Percentiles rank a stretch among this genome's conserved stretches.
These are phyloP conservation scores for Tipula helvola DNA, from an alignment of 2,888 invertebrate species.

Conservation along the genomic window DNA sequence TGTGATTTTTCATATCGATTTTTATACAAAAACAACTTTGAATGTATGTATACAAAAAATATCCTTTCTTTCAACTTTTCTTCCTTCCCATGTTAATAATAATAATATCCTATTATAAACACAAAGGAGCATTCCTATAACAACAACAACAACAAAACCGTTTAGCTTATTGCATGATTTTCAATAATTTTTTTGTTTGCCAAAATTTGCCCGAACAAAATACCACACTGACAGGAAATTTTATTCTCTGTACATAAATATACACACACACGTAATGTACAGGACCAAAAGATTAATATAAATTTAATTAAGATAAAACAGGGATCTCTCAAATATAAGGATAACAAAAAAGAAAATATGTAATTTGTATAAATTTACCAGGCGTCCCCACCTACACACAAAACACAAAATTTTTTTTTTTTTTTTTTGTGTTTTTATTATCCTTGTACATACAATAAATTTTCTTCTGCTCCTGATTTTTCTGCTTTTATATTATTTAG, in stretches of 20 bases:
- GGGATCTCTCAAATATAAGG: background rate
- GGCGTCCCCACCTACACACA: conserved; percentile 5
- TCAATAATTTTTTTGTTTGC: background rate
- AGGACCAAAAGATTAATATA: background rate
- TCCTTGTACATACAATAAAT: background rate
- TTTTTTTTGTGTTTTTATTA: background rate
- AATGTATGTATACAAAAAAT: background rate
- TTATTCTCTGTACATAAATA: background rate
- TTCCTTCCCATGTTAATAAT: background rate
- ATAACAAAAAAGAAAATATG: background rate
- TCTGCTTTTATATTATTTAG: background rate
- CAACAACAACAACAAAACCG: background rate
- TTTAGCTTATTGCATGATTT: background rate
- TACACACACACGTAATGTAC: background rate
- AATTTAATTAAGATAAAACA: background rate
- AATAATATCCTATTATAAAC: background rate
- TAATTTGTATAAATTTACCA: background rate
- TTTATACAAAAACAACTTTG: background rate
- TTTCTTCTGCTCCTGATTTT: background rate
- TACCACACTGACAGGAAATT: background rate
- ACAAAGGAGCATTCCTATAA: background rate
- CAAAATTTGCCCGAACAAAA: background rate
- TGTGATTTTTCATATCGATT: background rate
- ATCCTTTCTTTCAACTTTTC: background rate
- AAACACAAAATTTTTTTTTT: background rate